Evolutionary conservation across 2,113 vertebrate genomes (phyloP), one percentile per base, ranked within the genome.

Genomic region (Nipponia nippon): DNA sequence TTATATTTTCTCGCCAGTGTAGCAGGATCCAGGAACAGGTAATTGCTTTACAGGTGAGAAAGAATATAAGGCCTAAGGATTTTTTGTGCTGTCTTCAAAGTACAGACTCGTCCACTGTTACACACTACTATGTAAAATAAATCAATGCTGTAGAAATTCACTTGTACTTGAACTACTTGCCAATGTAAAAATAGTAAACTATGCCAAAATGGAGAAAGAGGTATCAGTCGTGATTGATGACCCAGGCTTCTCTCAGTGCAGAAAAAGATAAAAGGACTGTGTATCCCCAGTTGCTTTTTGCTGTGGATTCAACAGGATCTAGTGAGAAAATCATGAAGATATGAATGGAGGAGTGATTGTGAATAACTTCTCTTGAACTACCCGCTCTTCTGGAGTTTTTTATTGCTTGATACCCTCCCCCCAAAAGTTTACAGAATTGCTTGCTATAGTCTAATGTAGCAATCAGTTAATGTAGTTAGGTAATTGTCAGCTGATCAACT

Each of bases 151-250:
- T 96, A 95, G 86, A 95, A 96, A 95, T 71, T 85, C 53, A 89
- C 62, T 91, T 85, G 61, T 95, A 95, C 95, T 96, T 97, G 94
- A 95, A 93, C 89, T 94, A 95, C 70, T 95, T 96, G 94, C 95
- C 90, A 95, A 82, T 93, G 83, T 73, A 91, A 96, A 86, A 83
- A 49, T 73, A 91, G 84, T 87, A 80, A 92, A 83, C 82, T 92
- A 94, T 91, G 91, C 83, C 94, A 93, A 90, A 97, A 89, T 3
- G 5, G 55, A 80, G 78, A 73, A 80, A 75, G 82, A 85, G n/a
- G 34, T 61, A 53, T 18, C 36, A 72, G 8, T 95, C 0, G 0
- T 73, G 56, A 80, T 56, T 81, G 70, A 77, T 84, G 58, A 50
- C 72, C 53, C 56, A 83, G 83, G 42, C 56, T 90, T 87, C 90